Conservation (phyloP, 2,888 invertebrate species). For the Prionchulus punctatus region DNA sequence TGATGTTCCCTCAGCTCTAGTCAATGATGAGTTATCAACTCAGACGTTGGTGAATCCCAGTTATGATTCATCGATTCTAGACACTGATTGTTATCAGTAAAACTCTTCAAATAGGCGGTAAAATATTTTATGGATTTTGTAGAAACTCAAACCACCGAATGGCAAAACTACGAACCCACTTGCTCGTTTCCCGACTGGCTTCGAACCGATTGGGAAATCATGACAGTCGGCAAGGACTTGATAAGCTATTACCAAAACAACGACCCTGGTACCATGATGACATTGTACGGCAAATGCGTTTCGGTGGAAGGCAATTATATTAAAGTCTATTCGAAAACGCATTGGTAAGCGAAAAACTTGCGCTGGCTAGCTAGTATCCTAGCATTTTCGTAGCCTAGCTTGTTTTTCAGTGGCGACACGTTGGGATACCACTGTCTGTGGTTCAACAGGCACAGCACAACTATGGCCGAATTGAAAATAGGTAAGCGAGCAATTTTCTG, state of each 20-base stretch:
- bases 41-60: no score
- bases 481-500: no score
- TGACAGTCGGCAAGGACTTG: background rate
- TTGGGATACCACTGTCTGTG: constrained; percentile 7
- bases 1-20: no score
- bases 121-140: background rate
- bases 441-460: constrained; percentile 3
- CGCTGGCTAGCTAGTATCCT: background rate
- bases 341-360: constrained; percentile 5
- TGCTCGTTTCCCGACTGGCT: constrained; percentile 8
- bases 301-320: background rate
- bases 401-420: constrained; percentile 8
- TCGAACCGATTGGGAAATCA: constrained; percentile 7
- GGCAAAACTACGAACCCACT: background rate
- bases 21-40: no score
- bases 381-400: background rate
- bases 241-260: constrained; percentile 2
- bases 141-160: background rate
- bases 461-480: constrained; percentile 9
- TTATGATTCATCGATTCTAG: no score
- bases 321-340: constrained; percentile 1
- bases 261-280: background rate
- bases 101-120: no score
- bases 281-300: constrained; percentile 4
- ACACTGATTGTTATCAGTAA: no score